These are phyloP conservation scores for Enoplosus armatus DNA, from an alignment of 2,797 vertebrate species.

Conservation along the genomic window DNA sequence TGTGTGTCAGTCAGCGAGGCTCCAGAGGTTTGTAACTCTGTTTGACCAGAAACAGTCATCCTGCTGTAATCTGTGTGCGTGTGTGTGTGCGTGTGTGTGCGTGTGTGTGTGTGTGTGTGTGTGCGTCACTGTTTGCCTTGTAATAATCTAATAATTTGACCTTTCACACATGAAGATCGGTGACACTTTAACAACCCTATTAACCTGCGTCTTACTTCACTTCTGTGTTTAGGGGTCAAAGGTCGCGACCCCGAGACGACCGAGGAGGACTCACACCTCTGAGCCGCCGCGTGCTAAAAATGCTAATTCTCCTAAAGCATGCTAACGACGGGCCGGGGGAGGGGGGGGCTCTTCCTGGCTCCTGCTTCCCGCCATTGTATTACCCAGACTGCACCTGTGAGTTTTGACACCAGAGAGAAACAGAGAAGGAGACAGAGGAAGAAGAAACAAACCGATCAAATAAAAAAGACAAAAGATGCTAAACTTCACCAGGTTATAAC, in stretches of 20 bases:
- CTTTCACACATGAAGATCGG: neutral
- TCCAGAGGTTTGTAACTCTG: slow-evolving; percentile 28
- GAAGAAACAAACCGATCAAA: too few relatives aligned
- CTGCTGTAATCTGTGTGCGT: too few relatives aligned
- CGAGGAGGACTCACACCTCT: slow-evolving; percentile 13
- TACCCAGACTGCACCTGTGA: slow-evolving; percentile 62
- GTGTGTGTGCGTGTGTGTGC: slow-evolving; percentile 21
- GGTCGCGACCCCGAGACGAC: slow-evolving; percentile 26
- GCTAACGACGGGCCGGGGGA: slow-evolving; percentile 24
- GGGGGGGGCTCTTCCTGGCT: slow-evolving; percentile 13
- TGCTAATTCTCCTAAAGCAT: slow-evolving; percentile 49
- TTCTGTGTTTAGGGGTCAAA: slow-evolving; percentile 11
- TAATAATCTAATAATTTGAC: slow-evolving; percentile 43
- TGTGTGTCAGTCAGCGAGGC: slow-evolving; percentile 12
- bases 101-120: slow-evolving; percentile 24
- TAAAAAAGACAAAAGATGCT: neutral
- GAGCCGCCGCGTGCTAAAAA: slow-evolving; percentile 13
- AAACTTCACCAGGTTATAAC: neutral
- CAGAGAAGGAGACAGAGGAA: slow-evolving; percentile 15
- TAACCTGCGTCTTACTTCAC: slow-evolving; percentile 24
- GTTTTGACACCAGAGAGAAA: slow-evolving; percentile 49
- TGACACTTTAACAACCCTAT: slow-evolving; percentile 49
- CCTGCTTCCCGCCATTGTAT: slow-evolving; percentile 40
- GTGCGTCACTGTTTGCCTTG: slow-evolving; percentile 43
- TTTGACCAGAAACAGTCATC: slow-evolving; percentile 1